phyloP scores from a whole-genome alignment of 2,888 invertebrate species.

The Iphiclides podalirius region DNA sequence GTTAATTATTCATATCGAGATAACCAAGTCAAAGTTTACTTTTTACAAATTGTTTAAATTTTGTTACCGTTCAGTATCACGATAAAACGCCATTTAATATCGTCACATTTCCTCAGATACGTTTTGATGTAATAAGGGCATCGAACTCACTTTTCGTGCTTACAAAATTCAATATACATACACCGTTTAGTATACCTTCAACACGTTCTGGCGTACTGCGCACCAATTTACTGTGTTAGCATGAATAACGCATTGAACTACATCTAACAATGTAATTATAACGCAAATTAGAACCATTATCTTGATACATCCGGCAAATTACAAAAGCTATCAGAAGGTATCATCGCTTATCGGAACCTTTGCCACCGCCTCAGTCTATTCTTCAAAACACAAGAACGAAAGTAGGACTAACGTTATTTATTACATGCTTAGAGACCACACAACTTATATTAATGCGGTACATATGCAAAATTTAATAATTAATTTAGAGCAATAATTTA shows the following conservation, averaged over 20 bases:
- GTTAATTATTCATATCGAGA: neutral
- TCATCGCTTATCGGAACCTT: slow-evolving; percentile 60
- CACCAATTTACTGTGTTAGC: slow-evolving; percentile 19
- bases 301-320: slow-evolving; percentile 66
- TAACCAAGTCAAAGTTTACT: slow-evolving; percentile 3
- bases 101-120: slow-evolving; percentile 46
- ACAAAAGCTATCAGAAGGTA: slow-evolving; percentile 52
- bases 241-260: slow-evolving; percentile 14
- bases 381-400: slow-evolving; percentile 45
- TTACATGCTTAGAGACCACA: slow-evolving; percentile 7
- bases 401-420: slow-evolving; percentile 30
- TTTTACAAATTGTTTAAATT: neutral
- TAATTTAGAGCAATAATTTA: too few species aligned
- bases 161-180: slow-evolving; percentile 23
- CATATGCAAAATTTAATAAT: too few species aligned
- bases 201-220: slow-evolving; percentile 3
- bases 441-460: neutral
- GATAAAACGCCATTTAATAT: slow-evolving; percentile 5
- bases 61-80: neutral
- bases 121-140: slow-evolving; percentile 39
- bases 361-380: slow-evolving; percentile 42
- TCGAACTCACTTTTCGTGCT: slow-evolving; percentile 34
- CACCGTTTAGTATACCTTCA: slow-evolving; percentile 14
- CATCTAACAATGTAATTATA: slow-evolving; percentile 35
- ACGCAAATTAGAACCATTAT: slow-evolving; percentile 46